Evolutionary conservation across 2,113 vertebrate species (phyloP).

Genomic region (Fukomys damarensis): DNA sequence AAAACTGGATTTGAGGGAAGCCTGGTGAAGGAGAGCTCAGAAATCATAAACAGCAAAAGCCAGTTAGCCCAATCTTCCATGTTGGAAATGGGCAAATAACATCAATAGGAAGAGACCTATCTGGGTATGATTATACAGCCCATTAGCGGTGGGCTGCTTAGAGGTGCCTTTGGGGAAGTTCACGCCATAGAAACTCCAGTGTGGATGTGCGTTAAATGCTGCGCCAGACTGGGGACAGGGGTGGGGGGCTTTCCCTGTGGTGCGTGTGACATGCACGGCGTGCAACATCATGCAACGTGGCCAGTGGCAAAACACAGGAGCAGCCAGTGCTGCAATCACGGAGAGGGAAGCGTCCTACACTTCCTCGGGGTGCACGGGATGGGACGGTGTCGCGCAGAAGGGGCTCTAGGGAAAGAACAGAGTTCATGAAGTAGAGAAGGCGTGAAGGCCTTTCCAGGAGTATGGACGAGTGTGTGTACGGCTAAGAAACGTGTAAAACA

Average conservation of each 20-base stretch:
- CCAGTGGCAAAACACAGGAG: not conserved
- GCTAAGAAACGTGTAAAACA: not conserved
- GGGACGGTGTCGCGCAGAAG: not conserved
- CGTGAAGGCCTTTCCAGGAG: not conserved
- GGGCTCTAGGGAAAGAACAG: not conserved
- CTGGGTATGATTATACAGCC: constrained; percentile 32
- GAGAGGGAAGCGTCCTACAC: not conserved
- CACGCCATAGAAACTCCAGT: not conserved
- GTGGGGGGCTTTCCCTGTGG: not conserved
- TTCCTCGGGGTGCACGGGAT: not conserved
- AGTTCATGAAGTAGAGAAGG: not conserved
- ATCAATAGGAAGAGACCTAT: not conserved
- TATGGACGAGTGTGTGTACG: not conserved
- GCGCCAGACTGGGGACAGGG: fast-evolving
- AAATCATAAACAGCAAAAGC: constrained; percentile 37
- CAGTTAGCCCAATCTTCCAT: constrained; percentile 30
- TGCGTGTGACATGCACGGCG: fast-evolving
- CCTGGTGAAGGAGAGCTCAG: constrained; percentile 67
- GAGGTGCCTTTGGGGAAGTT: not conserved
- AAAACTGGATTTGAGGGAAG: constrained; percentile 69
- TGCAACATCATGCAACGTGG: not conserved
- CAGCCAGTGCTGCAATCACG: not conserved
- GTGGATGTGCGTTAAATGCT: not conserved
- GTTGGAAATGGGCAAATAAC: constrained; percentile 22
- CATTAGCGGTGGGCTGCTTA: not conserved